These are phyloP conservation scores for Spondyliosoma cantharus DNA, from an alignment of 2,797 vertebrate genomes.

Conservation along the genomic window DNA sequence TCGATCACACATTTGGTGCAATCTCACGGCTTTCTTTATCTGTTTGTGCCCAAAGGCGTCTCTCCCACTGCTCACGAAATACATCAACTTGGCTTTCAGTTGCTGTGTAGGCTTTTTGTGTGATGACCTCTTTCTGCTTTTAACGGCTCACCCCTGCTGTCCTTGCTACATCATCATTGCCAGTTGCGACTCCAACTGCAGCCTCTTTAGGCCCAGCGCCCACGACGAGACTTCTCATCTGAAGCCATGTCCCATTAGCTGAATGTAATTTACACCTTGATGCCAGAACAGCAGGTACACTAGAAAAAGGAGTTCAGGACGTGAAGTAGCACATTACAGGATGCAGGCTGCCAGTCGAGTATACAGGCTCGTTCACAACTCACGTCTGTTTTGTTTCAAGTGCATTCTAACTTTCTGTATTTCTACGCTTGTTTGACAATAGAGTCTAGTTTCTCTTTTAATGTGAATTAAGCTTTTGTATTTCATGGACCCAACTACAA, in stretches of 20 bases:
- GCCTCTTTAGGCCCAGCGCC: slow-evolving; percentile 25
- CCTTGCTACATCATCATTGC: slow-evolving; percentile 29
- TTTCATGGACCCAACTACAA: not conserved
- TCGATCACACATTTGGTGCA: slow-evolving; percentile 59
- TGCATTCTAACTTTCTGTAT: not conserved
- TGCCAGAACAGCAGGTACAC: slow-evolving; percentile 27
- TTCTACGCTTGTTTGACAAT: not conserved
- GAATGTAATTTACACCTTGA: slow-evolving; percentile 35
- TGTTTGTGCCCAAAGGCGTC: slow-evolving; percentile 36
- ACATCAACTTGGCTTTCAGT: slow-evolving; percentile 39
- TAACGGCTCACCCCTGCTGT: slow-evolving; percentile 28
- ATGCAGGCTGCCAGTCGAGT: not conserved
- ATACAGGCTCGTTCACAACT: not conserved
- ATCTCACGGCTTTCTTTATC: slow-evolving; percentile 58
- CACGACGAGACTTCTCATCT: slow-evolving; percentile 30
- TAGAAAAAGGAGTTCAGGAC: slow-evolving; percentile 3
- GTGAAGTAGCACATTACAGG: not conserved
- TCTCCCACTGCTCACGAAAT: slow-evolving; percentile 45
- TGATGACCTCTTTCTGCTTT: slow-evolving; percentile 53
- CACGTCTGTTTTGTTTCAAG: slow-evolving; percentile 8
- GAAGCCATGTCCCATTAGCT: slow-evolving; percentile 35
- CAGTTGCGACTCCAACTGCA: slow-evolving; percentile 36
- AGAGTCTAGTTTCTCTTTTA: too few species aligned
- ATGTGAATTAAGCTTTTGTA: not conserved
- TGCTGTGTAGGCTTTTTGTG: slow-evolving; percentile 34